Evolutionary conservation across 1,140 invertebrate species (phyloP).

Genomic region (Tetranychus cinnabarinus): DNA sequence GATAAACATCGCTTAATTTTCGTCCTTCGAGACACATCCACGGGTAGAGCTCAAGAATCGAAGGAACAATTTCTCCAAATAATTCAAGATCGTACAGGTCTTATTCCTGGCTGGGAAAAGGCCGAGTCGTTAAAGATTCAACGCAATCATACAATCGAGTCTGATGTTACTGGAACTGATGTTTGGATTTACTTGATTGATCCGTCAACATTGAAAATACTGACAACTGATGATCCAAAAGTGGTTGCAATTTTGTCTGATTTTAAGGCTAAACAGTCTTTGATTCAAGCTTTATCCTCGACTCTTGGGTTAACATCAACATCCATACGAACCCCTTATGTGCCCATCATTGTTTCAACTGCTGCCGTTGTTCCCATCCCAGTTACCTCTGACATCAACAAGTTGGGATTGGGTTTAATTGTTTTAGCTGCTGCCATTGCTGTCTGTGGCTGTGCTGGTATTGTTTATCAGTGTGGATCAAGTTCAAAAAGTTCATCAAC

Average conservation of each 20-base stretch:
- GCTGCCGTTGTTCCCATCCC: constrained; percentile 1
- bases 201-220: constrained; percentile 44
- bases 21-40: constrained; percentile 43
- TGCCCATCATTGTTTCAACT: constrained; percentile 2
- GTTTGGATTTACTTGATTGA: constrained; percentile 65
- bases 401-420: constrained; percentile 50
- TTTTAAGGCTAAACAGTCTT: constrained; percentile 30
- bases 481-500: neutral
- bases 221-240: constrained; percentile 39
- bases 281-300: constrained; percentile 29
- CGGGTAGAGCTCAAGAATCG: constrained; percentile 38
- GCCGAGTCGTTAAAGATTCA: constrained; percentile 41
- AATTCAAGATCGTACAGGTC: constrained; percentile 42
- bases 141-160: constrained; percentile 31
- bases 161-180: constrained; percentile 46
- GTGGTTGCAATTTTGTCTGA: constrained; percentile 15
- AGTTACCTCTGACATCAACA: constrained; percentile 9
- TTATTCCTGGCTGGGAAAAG: constrained; percentile 51
- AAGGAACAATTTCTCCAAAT: constrained; percentile 35
- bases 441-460: constrained; percentile 53
- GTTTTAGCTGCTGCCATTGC: constrained; percentile 63
- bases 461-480: constrained; percentile 59
- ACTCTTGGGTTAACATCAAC: constrained; percentile 28
- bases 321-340: constrained; percentile 35
- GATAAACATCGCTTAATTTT: constrained; percentile 46